Conservation (phyloP, 2,888 invertebrate species). For the Coenonympha glycerion region DNA sequence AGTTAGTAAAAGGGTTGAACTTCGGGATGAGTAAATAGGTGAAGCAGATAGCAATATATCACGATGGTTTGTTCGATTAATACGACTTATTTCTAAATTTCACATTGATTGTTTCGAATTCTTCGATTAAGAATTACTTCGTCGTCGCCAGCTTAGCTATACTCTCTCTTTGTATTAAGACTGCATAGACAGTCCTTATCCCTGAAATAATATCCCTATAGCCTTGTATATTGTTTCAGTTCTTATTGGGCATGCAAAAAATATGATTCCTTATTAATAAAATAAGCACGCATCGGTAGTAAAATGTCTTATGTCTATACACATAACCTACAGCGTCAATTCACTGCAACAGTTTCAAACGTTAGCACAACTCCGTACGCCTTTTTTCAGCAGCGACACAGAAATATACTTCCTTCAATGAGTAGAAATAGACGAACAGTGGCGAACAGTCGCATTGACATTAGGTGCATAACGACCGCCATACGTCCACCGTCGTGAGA, state of each 20-base stretch:
- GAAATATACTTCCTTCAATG: conserved; percentile 54
- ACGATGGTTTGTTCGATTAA: conserved; percentile 9
- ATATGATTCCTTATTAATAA: no score
- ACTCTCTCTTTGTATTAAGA: no score
- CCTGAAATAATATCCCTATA: no score
- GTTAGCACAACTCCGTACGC: conserved; percentile 7
- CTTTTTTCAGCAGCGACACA: conserved; percentile 25
- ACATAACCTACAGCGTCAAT: conserved; percentile 6
- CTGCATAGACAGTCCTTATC: no score
- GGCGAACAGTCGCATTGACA: conserved; percentile 62
- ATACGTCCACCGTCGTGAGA: conserved; percentile 58
- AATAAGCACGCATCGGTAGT: neutral
- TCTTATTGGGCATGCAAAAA: no score
- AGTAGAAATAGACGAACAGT: conserved; percentile 54
- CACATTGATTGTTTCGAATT: neutral
- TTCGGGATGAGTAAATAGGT: conserved; percentile 27
- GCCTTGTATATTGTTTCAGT: no score
- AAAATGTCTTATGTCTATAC: neutral
- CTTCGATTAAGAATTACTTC: neutral
- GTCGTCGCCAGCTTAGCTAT: no score
- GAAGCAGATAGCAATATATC: conserved; percentile 23
- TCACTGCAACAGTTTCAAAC: conserved; percentile 14
- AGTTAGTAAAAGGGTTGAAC: conserved; percentile 31
- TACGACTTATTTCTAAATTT: conserved; percentile 3
- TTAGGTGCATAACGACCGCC: conserved; percentile 70